A percentile compares a stretch with the other conserved stretches of the same genome.
Conservation (phyloP, 2,797 vertebrate genomes). For the Jordanella pulchra region DNA sequence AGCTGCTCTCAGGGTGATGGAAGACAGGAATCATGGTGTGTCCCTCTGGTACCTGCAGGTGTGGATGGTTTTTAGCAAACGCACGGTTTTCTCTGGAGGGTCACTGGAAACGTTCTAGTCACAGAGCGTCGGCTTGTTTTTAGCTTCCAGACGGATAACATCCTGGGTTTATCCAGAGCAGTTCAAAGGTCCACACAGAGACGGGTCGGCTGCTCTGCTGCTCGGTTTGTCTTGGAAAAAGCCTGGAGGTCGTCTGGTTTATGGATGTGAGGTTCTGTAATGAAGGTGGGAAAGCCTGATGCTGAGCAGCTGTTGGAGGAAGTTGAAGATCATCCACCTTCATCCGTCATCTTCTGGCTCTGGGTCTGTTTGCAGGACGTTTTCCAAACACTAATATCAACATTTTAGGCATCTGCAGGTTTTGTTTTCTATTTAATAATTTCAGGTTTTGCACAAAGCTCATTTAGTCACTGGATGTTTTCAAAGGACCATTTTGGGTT, state of each 20-base stretch:
- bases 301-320: no score
- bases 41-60: background rate
- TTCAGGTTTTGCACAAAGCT: no score
- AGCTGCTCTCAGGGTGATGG: slow-evolving; percentile 4
- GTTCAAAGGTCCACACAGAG: no score
- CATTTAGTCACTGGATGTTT: no score
- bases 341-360: background rate
- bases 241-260: background rate
- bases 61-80: background rate
- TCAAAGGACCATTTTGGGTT: no score
- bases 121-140: background rate
- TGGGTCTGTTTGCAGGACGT: no score
- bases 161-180: background rate
- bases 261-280: background rate
- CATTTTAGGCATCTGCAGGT: no score
- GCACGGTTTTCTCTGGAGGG: no score
- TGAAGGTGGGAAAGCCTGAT: background rate
- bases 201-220: background rate
- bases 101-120: no score
- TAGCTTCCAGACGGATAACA: background rate
- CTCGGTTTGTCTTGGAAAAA: background rate
- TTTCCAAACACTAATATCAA: no score
- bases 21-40: background rate
- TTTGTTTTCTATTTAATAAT: no score
- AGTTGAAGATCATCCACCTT: background rate